Percentiles rank a stretch among this genome's conserved stretches.
Conservation (phyloP, 2,797 vertebrate species). For the Myiothlypis chrysogaster region DNA sequence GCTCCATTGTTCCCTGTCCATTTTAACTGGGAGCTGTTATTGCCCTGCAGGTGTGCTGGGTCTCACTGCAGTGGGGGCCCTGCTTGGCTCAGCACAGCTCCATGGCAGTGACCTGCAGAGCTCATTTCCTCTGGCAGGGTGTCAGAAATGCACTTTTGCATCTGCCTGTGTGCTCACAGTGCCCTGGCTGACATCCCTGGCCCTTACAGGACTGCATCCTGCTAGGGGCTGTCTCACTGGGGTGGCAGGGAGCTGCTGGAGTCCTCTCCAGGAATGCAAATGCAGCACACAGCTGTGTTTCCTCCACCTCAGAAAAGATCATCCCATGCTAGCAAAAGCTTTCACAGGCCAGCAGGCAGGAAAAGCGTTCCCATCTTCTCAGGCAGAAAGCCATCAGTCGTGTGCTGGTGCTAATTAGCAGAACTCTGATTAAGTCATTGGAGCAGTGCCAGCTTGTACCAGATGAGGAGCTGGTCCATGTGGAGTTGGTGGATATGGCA, state of each 20-base stretch:
- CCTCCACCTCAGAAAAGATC: background rate
- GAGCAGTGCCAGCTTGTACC: constrained; percentile 1
- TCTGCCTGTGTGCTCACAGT: background rate
- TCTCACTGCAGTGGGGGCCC: background rate
- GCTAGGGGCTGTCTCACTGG: fast-evolving
- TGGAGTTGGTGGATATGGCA: background rate
- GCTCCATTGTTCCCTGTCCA: background rate
- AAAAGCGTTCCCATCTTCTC: background rate
- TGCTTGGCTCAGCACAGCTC: constrained; percentile 14
- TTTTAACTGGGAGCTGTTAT: background rate
- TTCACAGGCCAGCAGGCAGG: constrained; percentile 45
- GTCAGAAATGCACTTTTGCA: background rate
- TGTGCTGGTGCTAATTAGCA: constrained; percentile 39
- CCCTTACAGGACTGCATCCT: background rate
- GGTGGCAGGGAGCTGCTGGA: fast-evolving
- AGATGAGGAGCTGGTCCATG: background rate
- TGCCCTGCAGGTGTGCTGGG: background rate
- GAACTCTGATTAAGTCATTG: constrained; percentile 34
- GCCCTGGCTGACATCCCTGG: background rate
- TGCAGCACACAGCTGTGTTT: background rate
- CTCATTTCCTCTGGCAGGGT: background rate
- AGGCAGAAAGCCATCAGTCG: constrained; percentile 10
- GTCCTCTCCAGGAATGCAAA: background rate
- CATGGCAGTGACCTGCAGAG: background rate
- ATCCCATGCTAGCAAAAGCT: constrained; percentile 30